phyloP scores from a whole-genome alignment of 2,888 invertebrate species.

The Drosophila helvetica region DNA sequence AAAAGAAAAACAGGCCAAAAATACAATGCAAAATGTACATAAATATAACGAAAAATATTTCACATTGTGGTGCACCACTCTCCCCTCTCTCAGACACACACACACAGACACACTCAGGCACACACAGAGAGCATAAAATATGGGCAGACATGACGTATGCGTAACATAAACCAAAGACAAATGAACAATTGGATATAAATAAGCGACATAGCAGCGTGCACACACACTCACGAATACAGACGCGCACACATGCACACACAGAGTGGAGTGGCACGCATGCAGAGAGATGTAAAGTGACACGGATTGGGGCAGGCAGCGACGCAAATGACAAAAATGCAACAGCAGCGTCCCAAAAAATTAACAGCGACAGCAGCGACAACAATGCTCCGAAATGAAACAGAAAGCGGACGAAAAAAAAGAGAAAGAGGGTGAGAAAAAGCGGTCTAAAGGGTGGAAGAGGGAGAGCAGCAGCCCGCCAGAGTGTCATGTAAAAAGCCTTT shows the following conservation, averaged over 20 bases:
- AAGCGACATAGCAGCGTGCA: constrained; percentile 60
- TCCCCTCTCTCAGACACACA: neutral
- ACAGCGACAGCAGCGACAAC: constrained; percentile 59
- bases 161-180: constrained; percentile 79
- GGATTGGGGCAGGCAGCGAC: constrained; percentile 51
- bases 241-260: constrained; percentile 8
- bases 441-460: constrained; percentile 34
- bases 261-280: constrained; percentile 45
- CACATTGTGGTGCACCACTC: constrained; percentile 68
- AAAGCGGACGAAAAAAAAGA: constrained; percentile 17
- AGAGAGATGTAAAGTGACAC: constrained; percentile 56
- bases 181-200: constrained; percentile 80
- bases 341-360: constrained; percentile 70
- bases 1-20: constrained; percentile 1
- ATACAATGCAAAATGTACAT: constrained; percentile 61
- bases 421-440: constrained; percentile 12
- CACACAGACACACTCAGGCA: constrained; percentile 15
- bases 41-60: constrained; percentile 74
- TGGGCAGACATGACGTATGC: constrained; percentile 79
- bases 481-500: constrained; percentile 76
- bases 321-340: constrained; percentile 65
- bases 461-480: constrained; percentile 24
- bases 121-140: constrained; percentile 67
- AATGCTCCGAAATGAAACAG: constrained; percentile 44
- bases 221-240: constrained; percentile 17